These are phyloP conservation scores for Xanthorhoe spadicearia DNA, from an alignment of 2,888 invertebrate species.

Conservation along the genomic window DNA sequence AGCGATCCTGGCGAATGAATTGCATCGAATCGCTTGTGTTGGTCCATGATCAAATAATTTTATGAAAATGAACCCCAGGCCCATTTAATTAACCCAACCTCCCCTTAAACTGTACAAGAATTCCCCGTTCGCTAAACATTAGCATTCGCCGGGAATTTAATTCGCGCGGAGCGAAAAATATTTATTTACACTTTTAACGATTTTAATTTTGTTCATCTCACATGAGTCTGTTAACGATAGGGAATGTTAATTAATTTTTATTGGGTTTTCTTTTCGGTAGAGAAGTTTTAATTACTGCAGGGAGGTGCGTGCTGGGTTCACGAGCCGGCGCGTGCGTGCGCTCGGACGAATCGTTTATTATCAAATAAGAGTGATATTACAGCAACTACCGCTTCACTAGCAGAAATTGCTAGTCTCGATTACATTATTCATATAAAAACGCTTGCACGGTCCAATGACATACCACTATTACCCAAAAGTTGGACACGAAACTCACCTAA, in stretches of 20 bases:
- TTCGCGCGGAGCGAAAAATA: constrained; percentile 72
- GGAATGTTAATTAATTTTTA: constrained; percentile 71
- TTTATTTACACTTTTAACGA: constrained; percentile 70
- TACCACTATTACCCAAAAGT: constrained; percentile 36
- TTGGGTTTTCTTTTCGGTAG: constrained; percentile 74
- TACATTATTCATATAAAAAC: constrained; percentile 61
- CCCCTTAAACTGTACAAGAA: constrained; percentile 80
- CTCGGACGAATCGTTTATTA: constrained; percentile 65
- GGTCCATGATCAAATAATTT: constrained; percentile 80
- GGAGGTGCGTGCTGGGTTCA: constrained; percentile 62
- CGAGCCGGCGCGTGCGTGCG: constrained; percentile 50
- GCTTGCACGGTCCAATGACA: constrained; percentile 46
- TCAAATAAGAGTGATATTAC: no score
- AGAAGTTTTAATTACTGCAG: constrained; percentile 75
- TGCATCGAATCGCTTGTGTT: constrained; percentile 66
- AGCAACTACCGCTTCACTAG: constrained; percentile 44
- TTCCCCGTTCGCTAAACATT: constrained; percentile 79
- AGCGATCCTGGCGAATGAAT: constrained; percentile 67
- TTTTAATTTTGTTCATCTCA: constrained; percentile 66
- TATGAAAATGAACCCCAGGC: constrained; percentile 79
- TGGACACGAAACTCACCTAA: constrained; percentile 41
- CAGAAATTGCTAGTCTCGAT: constrained; percentile 60
- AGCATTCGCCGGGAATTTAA: constrained; percentile 80
- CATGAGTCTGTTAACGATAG: constrained; percentile 63
- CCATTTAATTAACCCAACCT: constrained; percentile 82